Base-by-base conservation (phyloP, 2,888 invertebrate genomes). In the Tholera decimalis region DNA sequence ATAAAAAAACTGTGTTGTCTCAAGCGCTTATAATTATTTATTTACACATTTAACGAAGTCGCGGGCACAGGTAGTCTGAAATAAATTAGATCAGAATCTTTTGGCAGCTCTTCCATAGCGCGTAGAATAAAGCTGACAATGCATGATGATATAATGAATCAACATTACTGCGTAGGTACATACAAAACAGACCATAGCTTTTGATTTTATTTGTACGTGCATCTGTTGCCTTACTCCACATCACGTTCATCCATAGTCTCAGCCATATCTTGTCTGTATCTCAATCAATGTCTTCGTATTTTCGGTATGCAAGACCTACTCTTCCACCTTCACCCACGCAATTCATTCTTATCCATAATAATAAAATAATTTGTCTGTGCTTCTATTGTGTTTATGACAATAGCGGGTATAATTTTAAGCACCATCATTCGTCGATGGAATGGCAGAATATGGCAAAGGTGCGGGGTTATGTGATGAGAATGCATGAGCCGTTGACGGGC, bases 381-480 rank as follows among this genome's bases (percentile, higher is more conserved):
- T 59, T 37, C 58, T 22, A 73, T 73, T 73, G 74, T 73, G 51
- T 56, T 56, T 57, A 59, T 56, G 63, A 73, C 75, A 73, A 73
- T 73, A 47, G 69, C 68, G 37, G 43, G 58, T 63, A 64, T 74
- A 70, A 74, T 69, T 75, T 73, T 58, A 37, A 70, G 77, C 65
- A 43, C 46, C 47, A 46, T 69, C 71, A 54, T 73, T 63, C 60
- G 44, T n/a, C 43, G 44, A 44, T 22, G 41, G 58, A 58, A 51
- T 41, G 50, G 47, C 43, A 35, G 51, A 56, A 44, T 56, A 60
- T 57, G 39, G 67, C 73, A 61, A 73, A 73, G 73, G 73, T 61
- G 57, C 43, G 50, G 47, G 44, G 37, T 66, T 60, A 44, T 3
- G 49, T 44, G 39, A 39, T 73, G 67, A 39, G 60, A 57, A 73